Conservation (phyloP, 2,888 invertebrate genomes). For the Pelosia muscerda region DNA sequence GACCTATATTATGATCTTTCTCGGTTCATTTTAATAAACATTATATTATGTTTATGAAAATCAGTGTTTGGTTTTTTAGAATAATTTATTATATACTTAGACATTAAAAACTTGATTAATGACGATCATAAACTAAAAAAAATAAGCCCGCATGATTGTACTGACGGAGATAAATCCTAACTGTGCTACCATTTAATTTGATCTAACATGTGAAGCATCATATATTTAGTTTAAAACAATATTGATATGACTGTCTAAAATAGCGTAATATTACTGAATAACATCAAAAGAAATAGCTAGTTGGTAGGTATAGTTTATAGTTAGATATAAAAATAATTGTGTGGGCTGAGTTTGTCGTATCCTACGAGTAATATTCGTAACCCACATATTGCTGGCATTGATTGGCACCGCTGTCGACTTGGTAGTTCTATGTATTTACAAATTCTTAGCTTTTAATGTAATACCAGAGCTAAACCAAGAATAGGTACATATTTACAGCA, state of each 20-base stretch:
- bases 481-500: not conserved
- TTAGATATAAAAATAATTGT: slow-evolving; percentile 51
- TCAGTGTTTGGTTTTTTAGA: too few species aligned
- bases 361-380: not conserved
- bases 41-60: too few species aligned
- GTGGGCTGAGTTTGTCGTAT: slow-evolving; percentile 49
- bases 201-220: not conserved
- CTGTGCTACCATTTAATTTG: not conserved
- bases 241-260: not conserved
- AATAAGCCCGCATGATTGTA: not conserved
- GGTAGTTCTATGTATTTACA: slow-evolving; percentile 5
- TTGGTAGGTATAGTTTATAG: too few species aligned
- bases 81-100: not conserved
- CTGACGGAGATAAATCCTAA: not conserved
- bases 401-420: slow-evolving; percentile 50
- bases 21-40: too few species aligned
- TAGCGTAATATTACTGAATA: not conserved
- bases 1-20: too few species aligned
- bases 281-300: slow-evolving; percentile 15
- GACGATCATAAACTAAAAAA: not conserved
- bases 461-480: not conserved
- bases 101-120: not conserved
- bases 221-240: not conserved
- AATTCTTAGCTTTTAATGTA: not conserved
- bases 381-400: slow-evolving; percentile 30